phyloP scores from a whole-genome alignment of 2,113 vertebrate species.

The Hemiscyllium ocellatum region DNA sequence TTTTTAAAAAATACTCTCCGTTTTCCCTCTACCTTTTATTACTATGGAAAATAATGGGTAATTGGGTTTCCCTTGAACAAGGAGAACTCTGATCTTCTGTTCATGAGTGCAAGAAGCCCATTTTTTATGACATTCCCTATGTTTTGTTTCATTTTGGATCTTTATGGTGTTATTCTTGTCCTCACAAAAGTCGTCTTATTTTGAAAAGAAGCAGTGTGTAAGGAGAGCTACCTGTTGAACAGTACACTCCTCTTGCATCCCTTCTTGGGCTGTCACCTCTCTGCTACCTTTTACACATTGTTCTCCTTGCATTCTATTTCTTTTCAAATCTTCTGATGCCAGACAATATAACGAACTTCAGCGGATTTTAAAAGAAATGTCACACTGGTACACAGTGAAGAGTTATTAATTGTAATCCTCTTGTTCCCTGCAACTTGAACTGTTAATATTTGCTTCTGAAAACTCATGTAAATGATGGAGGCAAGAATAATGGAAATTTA shows the following conservation, averaged over 20 bases:
- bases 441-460: not conserved
- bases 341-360: not conserved
- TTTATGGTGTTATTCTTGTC: not conserved
- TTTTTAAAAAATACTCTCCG: not conserved
- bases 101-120: not conserved
- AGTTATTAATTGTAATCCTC: not conserved
- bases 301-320: slow-evolving; percentile 29
- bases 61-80: not conserved
- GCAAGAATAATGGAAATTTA: not conserved
- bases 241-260: not conserved
- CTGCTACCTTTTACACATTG: slow-evolving; percentile 10
- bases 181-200: not conserved
- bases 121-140: not conserved
- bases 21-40: not conserved
- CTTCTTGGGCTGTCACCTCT: not conserved
- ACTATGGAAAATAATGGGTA: slow-evolving; percentile 12
- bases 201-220: slow-evolving; percentile 1
- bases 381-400: not conserved
- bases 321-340: slow-evolving; percentile 12
- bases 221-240: slow-evolving; percentile 8
- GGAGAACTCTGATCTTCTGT: not conserved
- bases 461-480: not conserved
- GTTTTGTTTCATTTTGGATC: slow-evolving; percentile 2
- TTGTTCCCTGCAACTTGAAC: not conserved
- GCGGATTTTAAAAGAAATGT: not conserved